Evolutionary conservation across 2,113 vertebrate species (phyloP).

Genomic region (Zapornia atra): DNA sequence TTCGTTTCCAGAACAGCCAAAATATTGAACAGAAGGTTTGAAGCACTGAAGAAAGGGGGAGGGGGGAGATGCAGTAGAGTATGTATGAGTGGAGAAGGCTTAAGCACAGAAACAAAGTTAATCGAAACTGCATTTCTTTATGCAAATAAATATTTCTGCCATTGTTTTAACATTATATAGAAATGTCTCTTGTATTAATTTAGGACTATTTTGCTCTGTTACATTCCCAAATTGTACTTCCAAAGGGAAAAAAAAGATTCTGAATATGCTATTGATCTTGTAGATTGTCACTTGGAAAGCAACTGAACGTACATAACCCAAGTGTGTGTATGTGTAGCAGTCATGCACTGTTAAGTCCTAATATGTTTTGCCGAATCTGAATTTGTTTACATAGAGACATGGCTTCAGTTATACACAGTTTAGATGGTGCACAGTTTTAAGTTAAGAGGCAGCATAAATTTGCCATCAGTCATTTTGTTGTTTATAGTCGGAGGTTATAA

Average conservation of each 20-base stretch:
- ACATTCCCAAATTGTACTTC: not conserved
- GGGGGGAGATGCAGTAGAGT: not conserved
- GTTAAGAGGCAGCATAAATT: not conserved
- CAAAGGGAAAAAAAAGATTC: not conserved
- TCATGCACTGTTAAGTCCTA: not conserved
- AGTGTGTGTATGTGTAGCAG: not conserved
- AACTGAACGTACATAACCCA: not conserved
- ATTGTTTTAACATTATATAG: not conserved
- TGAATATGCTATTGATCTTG: not conserved
- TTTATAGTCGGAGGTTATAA: not conserved
- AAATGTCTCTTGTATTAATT: not conserved
- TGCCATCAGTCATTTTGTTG: not conserved
- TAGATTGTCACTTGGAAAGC: not conserved
- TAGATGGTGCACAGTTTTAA: not conserved
- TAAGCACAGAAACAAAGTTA: not conserved
- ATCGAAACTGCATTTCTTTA: not conserved
- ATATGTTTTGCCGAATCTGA: not conserved
- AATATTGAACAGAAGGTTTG: not conserved
- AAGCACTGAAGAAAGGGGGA: not conserved
- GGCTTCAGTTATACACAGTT: not conserved
- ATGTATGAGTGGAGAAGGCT: not conserved
- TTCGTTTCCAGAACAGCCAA: not conserved
- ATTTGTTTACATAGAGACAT: not conserved
- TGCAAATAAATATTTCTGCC: not conserved
- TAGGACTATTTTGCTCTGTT: not conserved